Percentiles rank a stretch among this genome's conserved stretches.
Evolutionary conservation across 2,888 invertebrate genomes (phyloP).

Genomic region (Hirtodrosophila confusa): DNA sequence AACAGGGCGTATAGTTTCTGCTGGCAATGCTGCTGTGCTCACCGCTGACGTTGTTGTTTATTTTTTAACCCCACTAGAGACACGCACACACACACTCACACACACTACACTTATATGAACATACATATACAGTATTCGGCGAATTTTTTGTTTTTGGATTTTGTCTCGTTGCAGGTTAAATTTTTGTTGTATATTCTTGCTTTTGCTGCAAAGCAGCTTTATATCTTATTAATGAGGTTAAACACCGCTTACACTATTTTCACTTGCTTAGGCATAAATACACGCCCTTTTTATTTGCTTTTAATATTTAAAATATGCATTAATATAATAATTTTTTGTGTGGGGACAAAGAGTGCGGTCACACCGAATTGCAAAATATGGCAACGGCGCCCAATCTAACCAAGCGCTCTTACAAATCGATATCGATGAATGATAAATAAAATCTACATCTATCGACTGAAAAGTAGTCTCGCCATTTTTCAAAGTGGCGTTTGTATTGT

Average conservation of each 20-base stretch:
- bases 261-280: not conserved
- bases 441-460: not conserved
- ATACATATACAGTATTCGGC: slow-evolving; percentile 32
- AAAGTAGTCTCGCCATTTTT: slow-evolving; percentile 18
- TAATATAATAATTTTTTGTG: slow-evolving; percentile 11
- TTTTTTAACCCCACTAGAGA: slow-evolving; percentile 62
- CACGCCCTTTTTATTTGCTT: not conserved
- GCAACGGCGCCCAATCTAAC: slow-evolving; percentile 2
- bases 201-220: not conserved
- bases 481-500: not conserved
- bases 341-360: slow-evolving; percentile 14
- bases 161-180: not conserved
- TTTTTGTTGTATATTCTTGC: not conserved
- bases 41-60: slow-evolving; percentile 61
- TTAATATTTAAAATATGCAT: slow-evolving; percentile 21
- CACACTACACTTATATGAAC: slow-evolving; percentile 5
- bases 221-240: not conserved
- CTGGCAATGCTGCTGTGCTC: slow-evolving; percentile 61
- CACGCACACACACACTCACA: slow-evolving; percentile 30
- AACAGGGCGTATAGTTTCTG: slow-evolving; percentile 54
- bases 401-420: not conserved
- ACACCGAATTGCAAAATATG: slow-evolving; percentile 18
- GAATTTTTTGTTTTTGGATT: slow-evolving; percentile 19
- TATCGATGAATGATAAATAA: slow-evolving; percentile 3
- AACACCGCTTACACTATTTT: not conserved